phyloP scores from a whole-genome alignment of 1,140 invertebrate genomes.

The Whitmania pigra region DNA sequence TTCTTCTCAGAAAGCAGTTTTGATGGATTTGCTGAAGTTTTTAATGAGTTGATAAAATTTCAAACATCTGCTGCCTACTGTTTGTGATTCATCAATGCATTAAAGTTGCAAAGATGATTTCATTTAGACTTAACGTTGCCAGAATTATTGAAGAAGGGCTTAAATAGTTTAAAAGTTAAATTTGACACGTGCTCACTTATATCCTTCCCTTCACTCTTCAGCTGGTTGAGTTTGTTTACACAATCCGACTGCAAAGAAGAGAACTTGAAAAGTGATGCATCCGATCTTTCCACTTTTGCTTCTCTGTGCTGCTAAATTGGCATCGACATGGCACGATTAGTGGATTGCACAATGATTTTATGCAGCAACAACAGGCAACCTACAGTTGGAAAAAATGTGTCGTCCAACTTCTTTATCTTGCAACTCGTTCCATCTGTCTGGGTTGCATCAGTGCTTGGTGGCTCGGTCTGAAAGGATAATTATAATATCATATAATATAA shows the following conservation, averaged over 20 bases:
- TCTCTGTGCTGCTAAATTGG: slow-evolving; percentile 2
- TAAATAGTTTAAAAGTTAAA: background rate
- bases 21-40: background rate
- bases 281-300: background rate
- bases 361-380: background rate
- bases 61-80: background rate
- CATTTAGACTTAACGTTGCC: background rate
- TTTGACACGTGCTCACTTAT: background rate
- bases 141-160: background rate
- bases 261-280: slow-evolving; percentile 3
- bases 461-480: background rate
- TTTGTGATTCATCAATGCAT: background rate
- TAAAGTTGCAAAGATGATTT: background rate
- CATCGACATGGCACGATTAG: background rate
- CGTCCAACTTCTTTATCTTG: slow-evolving; percentile 10
- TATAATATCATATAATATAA: too few relatives aligned
- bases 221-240: background rate
- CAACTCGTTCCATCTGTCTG: background rate
- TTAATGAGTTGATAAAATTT: background rate
- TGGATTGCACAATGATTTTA: background rate
- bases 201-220: slow-evolving; percentile 10
- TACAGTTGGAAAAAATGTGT: slow-evolving; percentile 4
- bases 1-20: slow-evolving; percentile 11
- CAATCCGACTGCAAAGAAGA: slow-evolving; percentile 4
- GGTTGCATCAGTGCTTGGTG: background rate